A percentile compares a stretch with the other conserved stretches of the same genome.
Evolutionary conservation across 2,797 vertebrate species (phyloP).

Genomic region (Onychomys leucogaster): DNA sequence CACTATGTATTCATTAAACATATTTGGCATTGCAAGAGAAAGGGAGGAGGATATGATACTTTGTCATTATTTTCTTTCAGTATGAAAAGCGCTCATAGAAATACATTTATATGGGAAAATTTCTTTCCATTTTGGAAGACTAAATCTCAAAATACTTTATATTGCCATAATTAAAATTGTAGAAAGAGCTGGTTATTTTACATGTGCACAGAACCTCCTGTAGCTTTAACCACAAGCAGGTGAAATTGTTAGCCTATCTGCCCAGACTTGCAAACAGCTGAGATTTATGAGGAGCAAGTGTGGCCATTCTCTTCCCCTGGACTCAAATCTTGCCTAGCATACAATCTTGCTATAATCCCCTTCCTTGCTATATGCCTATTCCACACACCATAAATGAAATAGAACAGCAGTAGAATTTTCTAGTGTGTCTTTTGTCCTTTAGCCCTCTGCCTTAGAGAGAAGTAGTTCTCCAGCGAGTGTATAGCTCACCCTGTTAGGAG

Average conservation of each 20-base stretch:
- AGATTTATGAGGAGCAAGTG: background rate
- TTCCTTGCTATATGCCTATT: background rate
- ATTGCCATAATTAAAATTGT: background rate
- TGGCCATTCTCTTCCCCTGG: background rate
- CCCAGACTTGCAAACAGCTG: background rate
- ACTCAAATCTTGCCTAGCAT: background rate
- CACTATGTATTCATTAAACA: background rate
- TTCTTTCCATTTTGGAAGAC: background rate
- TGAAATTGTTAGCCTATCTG: background rate
- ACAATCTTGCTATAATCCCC: background rate
- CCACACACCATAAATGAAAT: background rate
- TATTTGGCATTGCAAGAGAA: background rate
- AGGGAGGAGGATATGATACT: background rate
- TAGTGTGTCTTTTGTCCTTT: background rate
- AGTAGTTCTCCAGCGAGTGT: no score
- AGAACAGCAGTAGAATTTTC: no score
- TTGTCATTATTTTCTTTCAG: background rate
- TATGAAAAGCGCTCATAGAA: background rate
- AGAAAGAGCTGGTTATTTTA: background rate
- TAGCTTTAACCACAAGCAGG: background rate
- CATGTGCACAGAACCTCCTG: background rate
- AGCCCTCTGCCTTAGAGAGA: background rate
- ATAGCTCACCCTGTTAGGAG: background rate
- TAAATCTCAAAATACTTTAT: background rate
- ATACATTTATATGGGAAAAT: background rate